These are phyloP conservation scores for Mixornis gularis DNA, from an alignment of 2,113 vertebrate species.

Conservation along the genomic window DNA sequence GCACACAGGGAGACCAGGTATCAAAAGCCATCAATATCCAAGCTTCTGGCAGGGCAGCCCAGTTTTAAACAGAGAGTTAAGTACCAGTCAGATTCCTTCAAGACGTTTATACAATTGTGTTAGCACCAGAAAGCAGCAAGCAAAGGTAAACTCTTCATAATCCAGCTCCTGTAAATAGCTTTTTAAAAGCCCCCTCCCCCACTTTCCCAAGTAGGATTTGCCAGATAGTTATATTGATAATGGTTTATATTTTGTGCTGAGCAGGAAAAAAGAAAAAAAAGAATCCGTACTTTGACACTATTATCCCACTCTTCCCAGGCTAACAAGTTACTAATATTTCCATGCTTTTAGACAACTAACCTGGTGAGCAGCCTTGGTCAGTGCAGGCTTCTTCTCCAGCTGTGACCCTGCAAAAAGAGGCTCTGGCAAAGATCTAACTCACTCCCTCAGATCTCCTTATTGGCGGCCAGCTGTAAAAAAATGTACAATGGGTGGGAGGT, in stretches of 20 bases:
- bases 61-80: neutral
- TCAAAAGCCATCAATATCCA: accelerated
- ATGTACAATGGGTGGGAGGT: neutral
- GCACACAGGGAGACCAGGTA: neutral
- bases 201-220: neutral
- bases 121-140: neutral
- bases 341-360: neutral
- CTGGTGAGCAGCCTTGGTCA: neutral
- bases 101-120: accelerated
- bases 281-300: neutral
- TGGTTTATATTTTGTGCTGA: neutral
- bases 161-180: neutral
- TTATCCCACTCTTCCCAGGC: neutral
- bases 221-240: neutral
- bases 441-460: neutral
- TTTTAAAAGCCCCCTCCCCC: neutral
- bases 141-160: neutral
- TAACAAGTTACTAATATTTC: neutral
- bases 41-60: neutral
- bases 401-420: accelerated
- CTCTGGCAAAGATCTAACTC: neutral
- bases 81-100: neutral
- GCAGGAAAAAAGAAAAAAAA: neutral
- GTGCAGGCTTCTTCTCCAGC: neutral
- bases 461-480: neutral